These are phyloP conservation scores for Branchipolynoe longqiensis DNA, from an alignment of 2,888 invertebrate genomes.

Conservation along the genomic window DNA sequence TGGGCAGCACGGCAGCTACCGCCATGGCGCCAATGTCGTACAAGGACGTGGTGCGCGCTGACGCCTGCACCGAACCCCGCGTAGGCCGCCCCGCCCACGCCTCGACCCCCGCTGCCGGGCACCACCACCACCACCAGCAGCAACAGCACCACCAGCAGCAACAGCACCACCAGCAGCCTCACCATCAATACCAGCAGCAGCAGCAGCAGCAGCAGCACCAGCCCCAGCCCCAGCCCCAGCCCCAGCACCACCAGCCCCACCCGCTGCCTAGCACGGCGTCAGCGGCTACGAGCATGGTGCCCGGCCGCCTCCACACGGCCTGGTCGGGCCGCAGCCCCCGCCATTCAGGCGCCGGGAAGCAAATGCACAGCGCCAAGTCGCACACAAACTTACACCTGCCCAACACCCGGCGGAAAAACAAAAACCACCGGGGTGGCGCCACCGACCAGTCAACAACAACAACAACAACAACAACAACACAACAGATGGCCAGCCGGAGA, in stretches of 20 bases:
- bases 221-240: background rate
- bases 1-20: background rate
- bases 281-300: background rate
- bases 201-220: background rate
- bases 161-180: background rate
- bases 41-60: constrained; percentile 25
- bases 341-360: background rate
- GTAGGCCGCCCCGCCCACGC: background rate
- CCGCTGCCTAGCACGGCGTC: background rate
- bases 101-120: background rate
- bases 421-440: background rate
- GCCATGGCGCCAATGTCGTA: background rate
- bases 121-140: background rate
- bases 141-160: constrained; percentile 6
- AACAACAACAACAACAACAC: background rate
- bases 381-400: constrained; percentile 37
- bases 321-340: background rate
- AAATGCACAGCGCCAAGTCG: constrained; percentile 26
- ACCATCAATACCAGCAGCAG: background rate
- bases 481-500: constrained; percentile 10
- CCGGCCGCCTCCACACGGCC: background rate
- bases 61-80: background rate
- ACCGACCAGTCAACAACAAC: background rate
- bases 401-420: constrained; percentile 24
- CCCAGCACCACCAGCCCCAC: background rate